Base-by-base conservation (phyloP, 2,888 invertebrate species). In the Aspidiotus rigidus region DNA sequence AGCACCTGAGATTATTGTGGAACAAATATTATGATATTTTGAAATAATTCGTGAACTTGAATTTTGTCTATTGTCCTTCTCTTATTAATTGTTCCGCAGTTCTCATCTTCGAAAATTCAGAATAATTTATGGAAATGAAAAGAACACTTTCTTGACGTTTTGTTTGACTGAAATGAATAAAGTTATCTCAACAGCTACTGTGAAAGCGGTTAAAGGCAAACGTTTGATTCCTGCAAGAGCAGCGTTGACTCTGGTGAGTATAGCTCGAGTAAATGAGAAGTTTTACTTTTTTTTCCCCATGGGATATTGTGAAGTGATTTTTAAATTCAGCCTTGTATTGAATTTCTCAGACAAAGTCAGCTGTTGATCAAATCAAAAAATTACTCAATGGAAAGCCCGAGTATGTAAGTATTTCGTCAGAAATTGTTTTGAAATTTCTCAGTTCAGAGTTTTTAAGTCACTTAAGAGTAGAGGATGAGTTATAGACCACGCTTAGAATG, bases 141-240 rank as follows among this genome's bases (percentile, higher is more conserved):
- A 28, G 28, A 28, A 28, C 28, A 5, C 28, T 28, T 28, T 28
- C 28, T 28, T 28, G 28, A 28, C 28, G 5, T 3, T 28, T 7
- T 28, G 44, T 59, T 41, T 44, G 16, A 71, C 64, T 70, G 90
- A 90, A 89, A 85, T 89, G 78, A 85, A 88, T 73, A 87, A 85
- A 83, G 83, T 85, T 72, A 85, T 89, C 75, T 91, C 89, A 71
- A 87, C 91, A 77, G 94, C 94, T 41, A 93, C 93, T 69, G 92
- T 95, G 41, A 84, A 91, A 74, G 91, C 93, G 54, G 69, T 73
- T 40, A 89, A 89, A 78, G 87, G 86, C 74, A 84, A 90, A 76
- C 85, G 84, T 79, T 78, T 89, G 72, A 78, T 90, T 72, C 87
- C 94, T n/a, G 86, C 87, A 59, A 82, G 93, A 75, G 90, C 93